phyloP scores from a whole-genome alignment of 1,140 invertebrate genomes.

The Papilio glaucus region DNA sequence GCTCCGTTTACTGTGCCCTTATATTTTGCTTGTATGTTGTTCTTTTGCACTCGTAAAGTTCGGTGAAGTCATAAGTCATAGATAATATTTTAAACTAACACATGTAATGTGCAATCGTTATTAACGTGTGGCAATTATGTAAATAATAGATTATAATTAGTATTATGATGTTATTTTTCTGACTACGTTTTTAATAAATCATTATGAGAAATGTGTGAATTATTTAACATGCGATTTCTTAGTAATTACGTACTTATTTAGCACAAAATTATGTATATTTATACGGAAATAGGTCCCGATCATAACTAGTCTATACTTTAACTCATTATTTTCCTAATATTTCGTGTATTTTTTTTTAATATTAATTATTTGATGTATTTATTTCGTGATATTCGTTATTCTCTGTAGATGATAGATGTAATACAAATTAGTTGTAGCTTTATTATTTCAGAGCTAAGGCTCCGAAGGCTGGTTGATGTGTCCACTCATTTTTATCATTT shows the following conservation, averaged over 20 bases:
- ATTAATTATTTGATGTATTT: conserved; percentile 33
- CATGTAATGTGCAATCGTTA: conserved; percentile 56
- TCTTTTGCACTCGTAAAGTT: background rate
- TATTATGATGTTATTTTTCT: conserved; percentile 46
- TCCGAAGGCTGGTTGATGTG: conserved; percentile 77
- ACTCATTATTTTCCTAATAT: conserved; percentile 36
- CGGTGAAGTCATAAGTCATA: conserved; percentile 25
- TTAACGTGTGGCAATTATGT: conserved; percentile 50
- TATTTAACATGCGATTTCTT: conserved; percentile 26
- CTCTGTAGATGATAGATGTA: conserved; percentile 55
- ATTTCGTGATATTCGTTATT: conserved; percentile 41
- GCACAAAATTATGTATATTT: conserved; percentile 29
- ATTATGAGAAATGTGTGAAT: conserved; percentile 23
- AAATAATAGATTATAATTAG: conserved; percentile 54
- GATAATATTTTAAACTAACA: conserved; percentile 40
- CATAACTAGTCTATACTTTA: conserved; percentile 37
- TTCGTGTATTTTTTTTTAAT: conserved; percentile 42
- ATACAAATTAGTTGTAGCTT: conserved; percentile 48
- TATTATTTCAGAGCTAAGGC: conserved; percentile 61
- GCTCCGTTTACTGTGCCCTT: background rate
- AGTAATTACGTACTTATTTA: conserved; percentile 54
- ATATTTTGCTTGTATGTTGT: background rate
- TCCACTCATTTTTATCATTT: conserved; percentile 67
- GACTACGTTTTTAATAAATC: conserved; percentile 7
- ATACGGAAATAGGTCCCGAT: conserved; percentile 12